Conservation (phyloP, 2,888 invertebrate genomes). For the Caenorhabditis wallacei region DNA sequence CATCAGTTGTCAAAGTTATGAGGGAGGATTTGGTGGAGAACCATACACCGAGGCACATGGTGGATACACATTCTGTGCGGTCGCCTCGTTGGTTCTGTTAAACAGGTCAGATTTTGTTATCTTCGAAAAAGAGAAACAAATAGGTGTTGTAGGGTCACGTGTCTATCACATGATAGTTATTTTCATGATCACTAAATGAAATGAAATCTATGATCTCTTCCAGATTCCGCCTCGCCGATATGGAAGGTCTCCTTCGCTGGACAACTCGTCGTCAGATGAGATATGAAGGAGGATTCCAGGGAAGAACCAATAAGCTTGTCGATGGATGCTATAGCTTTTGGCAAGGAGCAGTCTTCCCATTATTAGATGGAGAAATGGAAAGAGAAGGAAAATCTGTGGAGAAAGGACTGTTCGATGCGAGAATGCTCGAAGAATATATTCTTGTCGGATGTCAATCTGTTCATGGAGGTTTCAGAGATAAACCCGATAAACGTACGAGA, state of each 20-base stretch:
- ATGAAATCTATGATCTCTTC: conserved; percentile 37
- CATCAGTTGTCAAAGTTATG: conserved; percentile 96
- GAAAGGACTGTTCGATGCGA: conserved; percentile 70
- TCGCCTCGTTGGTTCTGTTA: conserved; percentile 92
- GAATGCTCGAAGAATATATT: conserved; percentile 93
- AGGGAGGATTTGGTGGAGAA: conserved; percentile 96
- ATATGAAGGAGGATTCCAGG: conserved; percentile 93
- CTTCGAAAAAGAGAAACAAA: background rate
- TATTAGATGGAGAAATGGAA: conserved; percentile 73
- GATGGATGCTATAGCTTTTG: conserved; percentile 99
- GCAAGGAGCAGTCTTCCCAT: conserved; percentile 93
- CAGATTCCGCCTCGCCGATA: conserved; percentile 70
- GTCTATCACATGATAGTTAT: conserved; percentile 26
- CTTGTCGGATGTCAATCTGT: conserved; percentile 91
- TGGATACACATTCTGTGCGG: conserved; percentile 98
- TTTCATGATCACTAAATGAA: background rate
- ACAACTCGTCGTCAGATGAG: conserved; percentile 93
- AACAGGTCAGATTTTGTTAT: conserved; percentile 84
- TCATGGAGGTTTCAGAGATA: conserved; percentile 93
- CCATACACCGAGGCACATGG: conserved; percentile 98
- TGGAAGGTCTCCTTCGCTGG: conserved; percentile 85
- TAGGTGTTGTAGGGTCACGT: conserved; percentile 3
- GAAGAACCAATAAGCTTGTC: conserved; percentile 93
- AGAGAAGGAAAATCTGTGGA: conserved; percentile 49
- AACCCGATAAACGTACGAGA: conserved; percentile 90